Percentiles rank a stretch among this genome's conserved stretches.
Conservation (phyloP, 2,113 vertebrate genomes). For the Parus major region DNA sequence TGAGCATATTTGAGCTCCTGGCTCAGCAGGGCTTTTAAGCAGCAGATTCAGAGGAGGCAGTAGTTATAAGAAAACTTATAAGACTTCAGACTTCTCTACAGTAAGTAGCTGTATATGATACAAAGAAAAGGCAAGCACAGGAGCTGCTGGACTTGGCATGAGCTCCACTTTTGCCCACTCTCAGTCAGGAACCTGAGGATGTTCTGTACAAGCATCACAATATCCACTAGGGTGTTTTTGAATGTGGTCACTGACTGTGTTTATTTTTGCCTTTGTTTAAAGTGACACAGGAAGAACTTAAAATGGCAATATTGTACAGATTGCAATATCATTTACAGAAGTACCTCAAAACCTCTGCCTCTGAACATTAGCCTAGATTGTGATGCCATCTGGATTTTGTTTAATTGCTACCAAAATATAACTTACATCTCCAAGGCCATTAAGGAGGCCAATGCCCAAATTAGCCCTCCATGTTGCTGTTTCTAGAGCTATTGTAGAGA, state of each 20-base stretch:
- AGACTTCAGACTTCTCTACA: background rate
- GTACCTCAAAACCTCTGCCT: background rate
- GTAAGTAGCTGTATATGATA: background rate
- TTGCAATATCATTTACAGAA: background rate
- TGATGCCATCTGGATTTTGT: background rate
- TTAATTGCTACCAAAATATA: background rate
- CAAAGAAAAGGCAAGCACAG: background rate
- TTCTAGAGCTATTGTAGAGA: background rate
- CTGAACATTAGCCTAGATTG: background rate
- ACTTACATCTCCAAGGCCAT: background rate
- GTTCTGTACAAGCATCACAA: fast-evolving
- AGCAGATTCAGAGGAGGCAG: background rate
- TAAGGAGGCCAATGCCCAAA: no score
- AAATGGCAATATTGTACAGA: background rate
- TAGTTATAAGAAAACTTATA: background rate
- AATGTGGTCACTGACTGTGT: background rate
- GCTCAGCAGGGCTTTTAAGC: background rate
- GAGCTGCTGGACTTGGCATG: background rate
- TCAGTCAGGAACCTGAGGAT: background rate
- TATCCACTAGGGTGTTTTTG: fast-evolving
- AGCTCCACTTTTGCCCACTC: background rate
- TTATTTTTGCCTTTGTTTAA: background rate
- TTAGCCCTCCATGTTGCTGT: background rate
- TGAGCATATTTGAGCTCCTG: background rate
- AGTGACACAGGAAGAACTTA: background rate